Base-by-base conservation (phyloP, 2,113 vertebrate species). In the Anser cygnoides region DNA sequence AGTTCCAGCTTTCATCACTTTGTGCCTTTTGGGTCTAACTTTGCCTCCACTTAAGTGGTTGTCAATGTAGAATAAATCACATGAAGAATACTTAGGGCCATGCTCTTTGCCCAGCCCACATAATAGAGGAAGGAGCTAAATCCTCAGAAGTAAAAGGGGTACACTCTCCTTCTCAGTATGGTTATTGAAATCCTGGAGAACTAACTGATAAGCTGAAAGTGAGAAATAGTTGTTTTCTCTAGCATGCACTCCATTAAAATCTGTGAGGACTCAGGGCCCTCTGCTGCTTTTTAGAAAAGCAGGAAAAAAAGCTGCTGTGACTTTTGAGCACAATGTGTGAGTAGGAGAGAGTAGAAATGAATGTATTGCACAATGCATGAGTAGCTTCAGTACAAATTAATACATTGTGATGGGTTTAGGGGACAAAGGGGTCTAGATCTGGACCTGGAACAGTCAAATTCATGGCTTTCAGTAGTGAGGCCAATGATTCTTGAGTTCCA, bases 41-140 rank as follows among this genome's bases (percentile, higher is more conserved):
- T 96, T 93, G 92, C 93, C 88, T 96, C 72, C 68, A 84, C 79
- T 96, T 96, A 96, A 96, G 85, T 92, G 92, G 85, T 93, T 96
- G 95, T 96, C 95, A 97, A 71, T 96, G 94, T 93, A 86, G 93
- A 96, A 95, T 97, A 96, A 97, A 97, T 97, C 93, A 95, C 85
- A 90, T 23, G 50, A 87, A 91, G 87, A 95, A 90, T 89, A 91
- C 94, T 95, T 89, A 91, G 62, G 92, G 87, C 90, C 91, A 73
- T 89, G 87, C 54, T 93, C 81, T 93, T 92, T 78, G 77, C 70
- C 91, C 74, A 93, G 87, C 95, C 84, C 81, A 93, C 92, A 66
- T 84, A 93, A 92, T 2, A 93, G 70, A 93, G 80, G 74, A 92
- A 92, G 66, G 54, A 95, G 26, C 68, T 31, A 90, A 92, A 89